Evolutionary conservation across 2,113 vertebrate genomes (phyloP).

Genomic region (Myotis davidii): DNA sequence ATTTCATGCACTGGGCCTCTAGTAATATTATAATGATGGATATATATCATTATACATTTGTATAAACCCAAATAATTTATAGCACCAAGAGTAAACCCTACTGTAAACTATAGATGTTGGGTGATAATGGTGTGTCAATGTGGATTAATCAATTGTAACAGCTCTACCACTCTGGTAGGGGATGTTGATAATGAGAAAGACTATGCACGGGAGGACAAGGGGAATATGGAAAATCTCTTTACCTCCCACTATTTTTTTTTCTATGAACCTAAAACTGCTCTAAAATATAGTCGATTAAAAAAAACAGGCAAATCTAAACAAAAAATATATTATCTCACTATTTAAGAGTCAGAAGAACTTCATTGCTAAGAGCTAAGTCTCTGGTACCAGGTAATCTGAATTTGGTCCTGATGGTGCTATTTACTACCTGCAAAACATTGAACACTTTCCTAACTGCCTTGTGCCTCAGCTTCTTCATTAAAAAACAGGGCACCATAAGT

Average conservation of each 20-base stretch:
- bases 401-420: background rate
- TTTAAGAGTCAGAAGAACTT: background rate
- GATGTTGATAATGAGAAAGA: background rate
- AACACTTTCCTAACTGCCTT: background rate
- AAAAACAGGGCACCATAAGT: background rate
- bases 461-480: background rate
- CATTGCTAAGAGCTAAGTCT: background rate
- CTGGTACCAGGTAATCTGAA: background rate
- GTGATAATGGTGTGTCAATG: background rate
- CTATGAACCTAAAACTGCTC: background rate
- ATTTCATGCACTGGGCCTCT: no score
- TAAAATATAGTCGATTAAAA: background rate
- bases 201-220: background rate
- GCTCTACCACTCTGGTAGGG: background rate
- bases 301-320: background rate
- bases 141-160: background rate
- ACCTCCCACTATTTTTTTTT: background rate
- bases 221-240: background rate
- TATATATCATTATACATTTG: background rate
- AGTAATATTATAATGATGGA: background rate
- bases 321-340: background rate
- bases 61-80: background rate
- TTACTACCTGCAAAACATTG: background rate
- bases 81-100: background rate
- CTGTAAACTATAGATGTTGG: background rate